Evolutionary conservation across 2,113 vertebrate genomes (phyloP).

Genomic region (Holacanthus passer): DNA sequence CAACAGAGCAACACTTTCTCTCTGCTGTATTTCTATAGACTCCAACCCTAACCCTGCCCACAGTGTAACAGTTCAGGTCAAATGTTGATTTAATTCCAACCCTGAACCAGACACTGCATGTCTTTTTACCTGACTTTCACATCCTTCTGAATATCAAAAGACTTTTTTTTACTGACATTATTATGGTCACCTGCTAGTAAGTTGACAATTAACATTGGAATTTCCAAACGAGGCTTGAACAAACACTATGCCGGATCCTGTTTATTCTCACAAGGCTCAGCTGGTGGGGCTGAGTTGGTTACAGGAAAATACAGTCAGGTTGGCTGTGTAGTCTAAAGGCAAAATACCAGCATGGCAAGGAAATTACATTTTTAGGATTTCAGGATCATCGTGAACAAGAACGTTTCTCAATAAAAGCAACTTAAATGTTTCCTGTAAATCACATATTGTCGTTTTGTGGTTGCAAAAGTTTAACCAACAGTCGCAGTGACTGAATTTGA

Average conservation of each 20-base stretch:
- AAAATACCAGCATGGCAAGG: background rate
- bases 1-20: too few species aligned
- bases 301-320: slow-evolving; percentile 19
- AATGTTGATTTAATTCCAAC: background rate
- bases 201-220: slow-evolving; percentile 21
- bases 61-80: too few species aligned
- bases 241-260: background rate
- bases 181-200: background rate
- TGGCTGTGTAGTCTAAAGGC: background rate
- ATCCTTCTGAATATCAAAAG: slow-evolving; percentile 34
- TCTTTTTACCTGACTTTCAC: slow-evolving; percentile 31
- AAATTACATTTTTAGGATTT: background rate
- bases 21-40: background rate
- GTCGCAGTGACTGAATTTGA: background rate
- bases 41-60: background rate
- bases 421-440: background rate
- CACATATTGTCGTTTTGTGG: background rate
- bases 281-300: background rate
- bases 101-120: background rate
- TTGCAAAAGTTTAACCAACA: background rate
- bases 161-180: slow-evolving; percentile 2
- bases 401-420: background rate
- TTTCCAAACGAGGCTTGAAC: slow-evolving; percentile 47
- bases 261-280: background rate
- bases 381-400: background rate